These are phyloP conservation scores for Glaucidium brasilianum DNA, from an alignment of 2,113 vertebrate genomes.

Conservation along the genomic window DNA sequence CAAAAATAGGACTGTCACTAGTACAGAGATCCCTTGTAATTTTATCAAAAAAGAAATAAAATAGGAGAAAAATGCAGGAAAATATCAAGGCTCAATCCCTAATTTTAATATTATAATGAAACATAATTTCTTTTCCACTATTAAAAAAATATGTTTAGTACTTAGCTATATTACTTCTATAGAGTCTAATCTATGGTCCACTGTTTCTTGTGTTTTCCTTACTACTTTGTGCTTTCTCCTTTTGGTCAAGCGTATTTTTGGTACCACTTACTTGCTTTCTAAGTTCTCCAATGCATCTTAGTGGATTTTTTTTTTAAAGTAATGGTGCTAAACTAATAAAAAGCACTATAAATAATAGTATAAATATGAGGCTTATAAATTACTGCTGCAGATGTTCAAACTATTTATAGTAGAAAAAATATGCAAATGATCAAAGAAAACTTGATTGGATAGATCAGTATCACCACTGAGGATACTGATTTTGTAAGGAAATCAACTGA, in stretches of 20 bases:
- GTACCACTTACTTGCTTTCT: background rate
- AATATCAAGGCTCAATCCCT: background rate
- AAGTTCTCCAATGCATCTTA: background rate
- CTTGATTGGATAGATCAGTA: constrained; percentile 48
- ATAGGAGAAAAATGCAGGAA: accelerated
- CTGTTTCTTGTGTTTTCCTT: background rate
- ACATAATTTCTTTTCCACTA: background rate
- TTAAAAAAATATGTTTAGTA: background rate
- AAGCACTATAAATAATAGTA: constrained; percentile 30
- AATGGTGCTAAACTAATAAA: constrained; percentile 21
- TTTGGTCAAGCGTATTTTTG: background rate
- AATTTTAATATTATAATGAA: background rate
- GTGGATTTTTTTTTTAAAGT: background rate
- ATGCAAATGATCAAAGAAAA: constrained; percentile 48
- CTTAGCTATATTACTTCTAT: background rate
- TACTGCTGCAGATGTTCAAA: constrained; percentile 45
- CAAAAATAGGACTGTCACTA: background rate
- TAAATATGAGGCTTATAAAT: constrained; percentile 20
- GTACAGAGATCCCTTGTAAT: background rate
- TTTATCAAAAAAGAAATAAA: background rate
- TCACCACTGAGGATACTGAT: constrained; percentile 9
- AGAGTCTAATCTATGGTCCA: background rate
- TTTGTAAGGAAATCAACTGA: constrained; percentile 32
- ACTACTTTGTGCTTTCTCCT: background rate
- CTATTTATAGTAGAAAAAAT: constrained; percentile 57